phyloP scores from a whole-genome alignment of 2,888 invertebrate genomes.

The Zeuzera pyrina region DNA sequence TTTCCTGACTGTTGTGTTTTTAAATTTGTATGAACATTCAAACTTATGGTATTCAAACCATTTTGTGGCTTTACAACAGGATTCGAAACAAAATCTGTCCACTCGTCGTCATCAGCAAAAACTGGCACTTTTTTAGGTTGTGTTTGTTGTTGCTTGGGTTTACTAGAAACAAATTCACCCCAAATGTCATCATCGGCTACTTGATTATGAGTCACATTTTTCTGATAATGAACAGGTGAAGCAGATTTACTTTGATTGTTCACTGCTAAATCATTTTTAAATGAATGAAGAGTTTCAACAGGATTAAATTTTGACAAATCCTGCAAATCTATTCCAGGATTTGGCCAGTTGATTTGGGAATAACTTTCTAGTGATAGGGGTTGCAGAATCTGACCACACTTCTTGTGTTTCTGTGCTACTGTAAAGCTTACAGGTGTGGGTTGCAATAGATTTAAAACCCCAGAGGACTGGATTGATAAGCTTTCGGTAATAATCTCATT shows the following conservation, averaged over 20 bases:
- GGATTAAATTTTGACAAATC: constrained; percentile 66
- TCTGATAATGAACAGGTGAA: constrained; percentile 45
- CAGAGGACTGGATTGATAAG: constrained; percentile 13
- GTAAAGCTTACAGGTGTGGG: constrained; percentile 27
- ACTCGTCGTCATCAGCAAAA: constrained; percentile 58
- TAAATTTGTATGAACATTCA: constrained; percentile 60
- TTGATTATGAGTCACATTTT: constrained; percentile 26
- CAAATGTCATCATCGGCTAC: constrained; percentile 70
- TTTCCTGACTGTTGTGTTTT: constrained; percentile 41
- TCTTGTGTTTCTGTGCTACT: constrained; percentile 31
- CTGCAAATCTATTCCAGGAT: constrained; percentile 71
- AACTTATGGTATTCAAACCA: constrained; percentile 61
- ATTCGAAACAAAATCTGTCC: constrained; percentile 67
- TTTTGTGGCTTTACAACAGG: constrained; percentile 55
- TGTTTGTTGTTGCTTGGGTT: constrained; percentile 39
- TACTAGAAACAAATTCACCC: constrained; percentile 75
- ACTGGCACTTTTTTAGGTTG: constrained; percentile 32
- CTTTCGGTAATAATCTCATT: constrained; percentile 18
- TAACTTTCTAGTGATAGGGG: constrained; percentile 63
- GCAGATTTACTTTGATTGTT: constrained; percentile 41
- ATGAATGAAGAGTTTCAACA: constrained; percentile 56
- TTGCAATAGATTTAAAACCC: constrained; percentile 32
- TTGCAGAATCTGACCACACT: constrained; percentile 58
- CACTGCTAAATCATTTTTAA: constrained; percentile 47
- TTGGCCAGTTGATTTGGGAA: constrained; percentile 76